A percentile compares a stretch with the other conserved stretches of the same genome.
phyloP scores from a whole-genome alignment of 2,797 vertebrate species.

The Paguma larvata region DNA sequence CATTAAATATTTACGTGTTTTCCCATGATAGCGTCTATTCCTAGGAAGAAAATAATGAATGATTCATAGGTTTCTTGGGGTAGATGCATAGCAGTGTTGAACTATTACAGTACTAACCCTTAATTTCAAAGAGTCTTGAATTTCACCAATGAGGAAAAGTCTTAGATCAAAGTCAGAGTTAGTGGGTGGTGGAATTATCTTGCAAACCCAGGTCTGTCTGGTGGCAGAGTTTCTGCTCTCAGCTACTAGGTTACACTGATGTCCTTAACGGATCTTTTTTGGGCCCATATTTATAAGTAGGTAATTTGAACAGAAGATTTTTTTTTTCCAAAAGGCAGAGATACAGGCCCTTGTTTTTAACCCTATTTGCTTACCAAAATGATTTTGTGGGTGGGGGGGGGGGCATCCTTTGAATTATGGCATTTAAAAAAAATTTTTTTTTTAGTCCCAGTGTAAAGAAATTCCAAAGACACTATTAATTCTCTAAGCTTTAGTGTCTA shows the following conservation, averaged over 20 bases:
- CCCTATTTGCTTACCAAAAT: constrained; percentile 13
- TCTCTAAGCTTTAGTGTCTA: neutral
- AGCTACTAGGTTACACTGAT: neutral
- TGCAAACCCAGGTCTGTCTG: neutral
- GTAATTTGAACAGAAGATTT: constrained; percentile 29
- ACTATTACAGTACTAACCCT: neutral
- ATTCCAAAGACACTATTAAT: neutral
- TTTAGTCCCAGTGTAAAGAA: neutral
- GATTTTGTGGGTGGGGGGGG: neutral
- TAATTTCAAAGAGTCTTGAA: neutral
- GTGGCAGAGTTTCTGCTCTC: constrained; percentile 12
- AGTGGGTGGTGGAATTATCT: neutral
- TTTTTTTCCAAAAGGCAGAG: neutral
- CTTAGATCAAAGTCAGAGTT: neutral
- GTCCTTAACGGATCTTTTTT: neutral
- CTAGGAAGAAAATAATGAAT: neutral
- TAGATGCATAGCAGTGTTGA: neutral
- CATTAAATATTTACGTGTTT: neutral
- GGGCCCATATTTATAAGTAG: neutral
- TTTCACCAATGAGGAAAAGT: constrained; percentile 1
- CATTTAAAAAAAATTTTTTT: neutral
- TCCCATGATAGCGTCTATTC: neutral
- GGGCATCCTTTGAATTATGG: constrained; percentile 8
- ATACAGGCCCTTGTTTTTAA: constrained; percentile 30
- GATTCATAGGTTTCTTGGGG: neutral